A percentile compares a stretch with the other conserved stretches of the same genome.
These are phyloP conservation scores for Lagorchestes hirsutus DNA, from an alignment of 2,797 vertebrate genomes.

Conservation along the genomic window DNA sequence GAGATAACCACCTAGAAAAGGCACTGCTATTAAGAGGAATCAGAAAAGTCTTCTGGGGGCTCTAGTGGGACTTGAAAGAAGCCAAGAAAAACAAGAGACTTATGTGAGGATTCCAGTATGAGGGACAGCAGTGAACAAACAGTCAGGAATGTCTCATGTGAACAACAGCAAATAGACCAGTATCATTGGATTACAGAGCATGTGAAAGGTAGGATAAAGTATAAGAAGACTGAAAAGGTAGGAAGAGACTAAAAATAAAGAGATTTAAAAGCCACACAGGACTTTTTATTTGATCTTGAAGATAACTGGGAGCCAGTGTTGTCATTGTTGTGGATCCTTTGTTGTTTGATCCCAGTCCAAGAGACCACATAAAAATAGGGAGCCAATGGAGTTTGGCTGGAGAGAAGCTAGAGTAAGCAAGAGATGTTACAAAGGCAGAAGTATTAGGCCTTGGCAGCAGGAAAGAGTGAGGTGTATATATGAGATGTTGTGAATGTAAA, in stretches of 20 bases:
- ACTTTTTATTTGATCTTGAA: not conserved
- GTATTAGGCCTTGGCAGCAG: not conserved
- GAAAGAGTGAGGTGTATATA: not conserved
- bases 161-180: not conserved
- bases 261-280: not conserved
- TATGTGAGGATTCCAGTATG: not conserved
- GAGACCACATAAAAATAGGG: not conserved
- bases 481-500: not conserved
- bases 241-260: not conserved
- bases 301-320: not conserved
- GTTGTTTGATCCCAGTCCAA: no score
- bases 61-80: not conserved
- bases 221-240: not conserved
- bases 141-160: not conserved
- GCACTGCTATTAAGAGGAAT: no score
- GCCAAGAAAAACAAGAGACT: not conserved
- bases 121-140: not conserved
- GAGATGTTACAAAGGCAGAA: not conserved
- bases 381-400: not conserved
- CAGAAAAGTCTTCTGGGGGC: no score
- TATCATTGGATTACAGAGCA: not conserved
- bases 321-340: no score
- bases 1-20: no score
- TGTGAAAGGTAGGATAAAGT: not conserved
- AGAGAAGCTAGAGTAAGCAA: not conserved